Evolutionary conservation across 2,888 invertebrate species (phyloP).

Genomic region (Eulithis testata): DNA sequence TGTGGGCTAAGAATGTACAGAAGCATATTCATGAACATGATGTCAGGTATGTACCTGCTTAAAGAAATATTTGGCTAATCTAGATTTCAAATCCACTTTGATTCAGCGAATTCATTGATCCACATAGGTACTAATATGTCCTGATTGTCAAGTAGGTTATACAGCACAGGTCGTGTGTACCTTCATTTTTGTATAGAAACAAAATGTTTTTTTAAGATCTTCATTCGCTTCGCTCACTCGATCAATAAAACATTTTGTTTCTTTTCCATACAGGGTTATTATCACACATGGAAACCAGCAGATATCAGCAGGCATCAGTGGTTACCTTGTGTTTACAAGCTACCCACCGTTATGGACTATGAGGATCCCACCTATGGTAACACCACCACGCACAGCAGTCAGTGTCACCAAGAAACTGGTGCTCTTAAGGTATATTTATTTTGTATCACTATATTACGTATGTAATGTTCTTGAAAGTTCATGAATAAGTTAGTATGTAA

Average conservation of each 20-base stretch:
- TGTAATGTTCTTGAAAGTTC: too few relatives aligned
- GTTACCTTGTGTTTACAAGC: constrained; percentile 89
- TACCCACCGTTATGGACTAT: constrained; percentile 87
- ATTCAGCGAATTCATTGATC: too few relatives aligned
- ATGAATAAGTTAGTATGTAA: too few relatives aligned
- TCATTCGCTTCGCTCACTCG: too few relatives aligned
- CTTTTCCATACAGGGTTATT: constrained; percentile 80
- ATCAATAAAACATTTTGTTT: too few relatives aligned
- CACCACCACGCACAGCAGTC: constrained; percentile 83
- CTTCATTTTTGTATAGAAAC: too few relatives aligned
- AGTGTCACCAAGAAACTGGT: constrained; percentile 82
- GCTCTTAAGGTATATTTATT: constrained; percentile 75
- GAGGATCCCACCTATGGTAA: constrained; percentile 90
- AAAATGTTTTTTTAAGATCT: too few relatives aligned
- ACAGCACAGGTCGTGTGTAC: too few relatives aligned
- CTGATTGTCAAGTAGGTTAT: too few relatives aligned
- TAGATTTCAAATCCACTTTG: too few relatives aligned
- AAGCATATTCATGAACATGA: constrained; percentile 94
- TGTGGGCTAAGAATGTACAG: constrained; percentile 93
- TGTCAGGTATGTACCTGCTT: constrained; percentile 80
- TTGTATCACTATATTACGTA: not conserved
- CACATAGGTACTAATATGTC: too few relatives aligned
- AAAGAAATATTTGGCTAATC: too few relatives aligned
- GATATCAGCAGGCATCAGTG: constrained; percentile 93
- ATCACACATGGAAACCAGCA: constrained; percentile 86